These are phyloP conservation scores for Cyclina sinensis DNA, from an alignment of 1,140 invertebrate species.

Conservation along the genomic window DNA sequence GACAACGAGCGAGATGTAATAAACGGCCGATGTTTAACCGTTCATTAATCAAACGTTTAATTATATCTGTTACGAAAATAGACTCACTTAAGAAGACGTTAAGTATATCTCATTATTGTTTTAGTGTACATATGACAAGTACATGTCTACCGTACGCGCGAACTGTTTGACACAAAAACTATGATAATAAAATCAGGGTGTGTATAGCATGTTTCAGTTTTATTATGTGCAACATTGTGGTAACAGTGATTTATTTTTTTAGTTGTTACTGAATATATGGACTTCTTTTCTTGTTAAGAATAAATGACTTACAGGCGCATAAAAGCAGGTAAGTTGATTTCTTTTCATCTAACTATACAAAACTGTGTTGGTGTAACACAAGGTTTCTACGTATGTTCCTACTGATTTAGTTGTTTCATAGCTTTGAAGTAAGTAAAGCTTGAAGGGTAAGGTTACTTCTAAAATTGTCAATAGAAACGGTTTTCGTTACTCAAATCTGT, in stretches of 20 bases:
- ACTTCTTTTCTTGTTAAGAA: too few species aligned
- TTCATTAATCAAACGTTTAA: neutral
- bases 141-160: neutral
- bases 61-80: neutral
- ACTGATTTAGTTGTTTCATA: too few species aligned
- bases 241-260: neutral
- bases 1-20: neutral
- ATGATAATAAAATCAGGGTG: slow-evolving; percentile 1
- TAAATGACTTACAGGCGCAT: too few species aligned
- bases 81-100: neutral
- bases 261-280: too few species aligned
- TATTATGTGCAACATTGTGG: neutral
- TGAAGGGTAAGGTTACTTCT: too few species aligned
- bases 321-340: too few species aligned
- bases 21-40: neutral
- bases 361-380: too few species aligned
- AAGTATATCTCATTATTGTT: neutral
- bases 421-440: too few species aligned
- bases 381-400: too few species aligned
- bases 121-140: neutral
- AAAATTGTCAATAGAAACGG: too few species aligned
- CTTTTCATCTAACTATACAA: too few species aligned
- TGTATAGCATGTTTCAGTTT: neutral
- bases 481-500: too few species aligned
- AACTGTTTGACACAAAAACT: neutral